phyloP scores from a whole-genome alignment of 2,888 invertebrate species.

The Anorthoa munda region DNA sequence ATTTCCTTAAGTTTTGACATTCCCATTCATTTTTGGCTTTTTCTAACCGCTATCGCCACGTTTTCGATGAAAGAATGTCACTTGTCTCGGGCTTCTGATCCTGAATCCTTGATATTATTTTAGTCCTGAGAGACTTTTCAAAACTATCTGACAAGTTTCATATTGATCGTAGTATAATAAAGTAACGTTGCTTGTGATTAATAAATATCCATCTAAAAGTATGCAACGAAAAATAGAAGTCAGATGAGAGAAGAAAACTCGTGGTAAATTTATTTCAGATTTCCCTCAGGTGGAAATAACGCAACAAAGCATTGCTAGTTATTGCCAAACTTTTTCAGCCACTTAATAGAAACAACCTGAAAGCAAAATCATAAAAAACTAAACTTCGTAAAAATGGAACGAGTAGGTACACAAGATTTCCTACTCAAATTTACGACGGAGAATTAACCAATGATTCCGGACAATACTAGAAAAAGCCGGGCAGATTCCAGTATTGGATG shows the following conservation, averaged over 20 bases:
- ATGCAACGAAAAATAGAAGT: background rate
- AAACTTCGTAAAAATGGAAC: background rate
- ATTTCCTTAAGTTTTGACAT: too few relatives aligned
- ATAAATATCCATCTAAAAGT: background rate
- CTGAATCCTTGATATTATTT: too few relatives aligned
- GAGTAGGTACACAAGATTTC: background rate
- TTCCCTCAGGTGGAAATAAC: background rate
- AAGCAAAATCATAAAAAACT: background rate
- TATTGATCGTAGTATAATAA: background rate
- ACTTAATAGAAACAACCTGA: background rate
- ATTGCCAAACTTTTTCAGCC: background rate
- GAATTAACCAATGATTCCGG: slow-evolving; percentile 41
- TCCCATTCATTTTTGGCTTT: too few relatives aligned
- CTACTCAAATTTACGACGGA: slow-evolving; percentile 3
- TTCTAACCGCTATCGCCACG: too few relatives aligned
- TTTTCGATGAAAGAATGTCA: too few relatives aligned
- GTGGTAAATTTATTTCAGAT: background rate
- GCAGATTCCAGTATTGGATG: slow-evolving; percentile 47
- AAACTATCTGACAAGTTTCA: background rate
- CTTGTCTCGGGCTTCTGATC: too few relatives aligned
- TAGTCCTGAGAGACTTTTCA: background rate
- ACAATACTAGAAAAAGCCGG: slow-evolving; percentile 39
- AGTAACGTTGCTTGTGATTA: background rate
- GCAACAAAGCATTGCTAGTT: background rate
- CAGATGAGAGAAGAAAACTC: too few relatives aligned